These are phyloP conservation scores for Ischnura elegans DNA, from an alignment of 2,888 invertebrate species.

Conservation along the genomic window DNA sequence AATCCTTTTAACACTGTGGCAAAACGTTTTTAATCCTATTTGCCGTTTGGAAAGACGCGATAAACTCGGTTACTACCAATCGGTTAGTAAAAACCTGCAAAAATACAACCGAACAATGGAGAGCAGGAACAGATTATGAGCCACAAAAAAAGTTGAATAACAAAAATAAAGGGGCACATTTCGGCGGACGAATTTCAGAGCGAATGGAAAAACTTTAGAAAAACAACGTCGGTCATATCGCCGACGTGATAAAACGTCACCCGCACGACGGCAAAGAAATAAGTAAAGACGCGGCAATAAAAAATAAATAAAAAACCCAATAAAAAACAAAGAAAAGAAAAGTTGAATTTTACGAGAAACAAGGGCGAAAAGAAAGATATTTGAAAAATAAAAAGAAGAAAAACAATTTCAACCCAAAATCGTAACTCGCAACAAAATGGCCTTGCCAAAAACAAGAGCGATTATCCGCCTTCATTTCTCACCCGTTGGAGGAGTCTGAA, in stretches of 20 bases:
- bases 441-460: conserved; percentile 38
- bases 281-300: not conserved
- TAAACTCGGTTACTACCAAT: not conserved
- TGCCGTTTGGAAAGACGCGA: not conserved
- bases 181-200: not conserved
- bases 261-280: not conserved
- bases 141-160: not conserved
- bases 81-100: not conserved
- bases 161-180: not conserved
- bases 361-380: not conserved
- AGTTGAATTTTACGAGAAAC: too few relatives aligned
- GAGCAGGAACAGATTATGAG: not conserved
- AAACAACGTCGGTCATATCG: not conserved
- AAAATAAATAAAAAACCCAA: not conserved
- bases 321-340: not conserved
- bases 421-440: conserved; percentile 9
- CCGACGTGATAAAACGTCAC: not conserved
- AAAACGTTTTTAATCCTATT: not conserved
- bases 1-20: not conserved
- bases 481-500: not conserved
- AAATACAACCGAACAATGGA: not conserved
- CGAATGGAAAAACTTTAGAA: not conserved
- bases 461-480: not conserved
- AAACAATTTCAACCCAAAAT: not conserved
- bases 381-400: not conserved